phyloP scores from a whole-genome alignment of 2,888 invertebrate genomes.

The Chelonus formosanus region DNA sequence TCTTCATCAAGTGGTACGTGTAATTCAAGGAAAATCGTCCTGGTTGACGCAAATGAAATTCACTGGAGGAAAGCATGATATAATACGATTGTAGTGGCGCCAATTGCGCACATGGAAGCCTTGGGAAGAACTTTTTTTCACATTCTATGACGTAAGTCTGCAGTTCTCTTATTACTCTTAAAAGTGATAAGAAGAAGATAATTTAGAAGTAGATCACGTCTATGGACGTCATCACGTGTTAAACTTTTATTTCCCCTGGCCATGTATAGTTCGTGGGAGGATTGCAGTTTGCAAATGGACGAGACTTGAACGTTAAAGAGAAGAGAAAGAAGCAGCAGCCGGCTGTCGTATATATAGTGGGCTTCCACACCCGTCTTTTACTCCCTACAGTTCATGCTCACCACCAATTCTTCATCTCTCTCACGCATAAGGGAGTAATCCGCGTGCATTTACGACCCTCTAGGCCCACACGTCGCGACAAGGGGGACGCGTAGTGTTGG shows the following conservation, averaged over 20 bases:
- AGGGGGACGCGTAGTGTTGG: constrained; percentile 36
- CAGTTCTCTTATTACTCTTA: constrained; percentile 5
- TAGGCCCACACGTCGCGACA: constrained; percentile 16
- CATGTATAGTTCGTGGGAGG: constrained; percentile 4
- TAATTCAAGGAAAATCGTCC: no score
- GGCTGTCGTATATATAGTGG: constrained; percentile 38
- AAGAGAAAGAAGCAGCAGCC: constrained; percentile 45
- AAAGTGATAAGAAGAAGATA: constrained; percentile 1
- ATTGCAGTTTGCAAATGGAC: constrained; percentile 34
- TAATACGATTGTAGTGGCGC: no score
- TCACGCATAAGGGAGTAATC: constrained; percentile 18
- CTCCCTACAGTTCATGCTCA: constrained; percentile 5
- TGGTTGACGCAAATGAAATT: no score
- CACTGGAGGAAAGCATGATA: no score
- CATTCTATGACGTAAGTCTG: neutral
- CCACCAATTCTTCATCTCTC: constrained; percentile 42
- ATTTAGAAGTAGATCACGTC: constrained; percentile 8
- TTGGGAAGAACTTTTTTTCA: constrained; percentile 16
- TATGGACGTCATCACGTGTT: neutral
- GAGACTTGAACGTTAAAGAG: constrained; percentile 24
- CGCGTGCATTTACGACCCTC: constrained; percentile 33
- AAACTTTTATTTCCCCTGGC: constrained; percentile 17
- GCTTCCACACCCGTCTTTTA: constrained; percentile 21
- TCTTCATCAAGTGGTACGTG: no score
- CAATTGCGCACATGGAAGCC: constrained; percentile 33